Evolutionary conservation across 92 coral and sea anemone species (phyloP).

Genomic region (Porites lobata): DNA sequence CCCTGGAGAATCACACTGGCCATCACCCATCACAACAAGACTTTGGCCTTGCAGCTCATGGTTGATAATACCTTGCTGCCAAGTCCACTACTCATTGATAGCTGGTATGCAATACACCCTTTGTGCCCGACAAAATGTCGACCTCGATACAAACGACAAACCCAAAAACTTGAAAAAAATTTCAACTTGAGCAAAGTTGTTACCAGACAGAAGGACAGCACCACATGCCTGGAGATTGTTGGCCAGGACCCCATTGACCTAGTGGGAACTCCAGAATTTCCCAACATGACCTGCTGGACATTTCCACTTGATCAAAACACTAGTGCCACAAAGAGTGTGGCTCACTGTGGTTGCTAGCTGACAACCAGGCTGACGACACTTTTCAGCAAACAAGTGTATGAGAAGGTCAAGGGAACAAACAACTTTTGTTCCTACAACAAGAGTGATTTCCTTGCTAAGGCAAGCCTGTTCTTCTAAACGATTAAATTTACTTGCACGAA

Average conservation of each 20-base stretch:
- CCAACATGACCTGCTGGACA: slow-evolving; percentile 56
- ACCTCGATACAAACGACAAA: slow-evolving; percentile 45
- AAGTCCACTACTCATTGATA: slow-evolving; percentile 71
- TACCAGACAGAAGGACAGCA: slow-evolving; percentile 60
- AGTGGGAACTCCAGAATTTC: slow-evolving; percentile 57
- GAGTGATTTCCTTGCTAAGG: slow-evolving; percentile 4
- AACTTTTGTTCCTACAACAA: slow-evolving; percentile 19
- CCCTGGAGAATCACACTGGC: slow-evolving; percentile 78
- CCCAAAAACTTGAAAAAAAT: slow-evolving; percentile 58
- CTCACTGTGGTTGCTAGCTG: neutral
- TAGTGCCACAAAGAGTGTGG: slow-evolving; percentile 30
- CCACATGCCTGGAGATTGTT: slow-evolving; percentile 70
- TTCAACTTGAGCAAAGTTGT: slow-evolving; percentile 49
- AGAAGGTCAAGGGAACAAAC: slow-evolving; percentile 38
- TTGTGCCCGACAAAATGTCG: slow-evolving; percentile 55
- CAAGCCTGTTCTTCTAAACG: neutral
- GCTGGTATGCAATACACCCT: slow-evolving; percentile 67
- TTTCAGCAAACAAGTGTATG: slow-evolving; percentile 5
- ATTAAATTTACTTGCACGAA: slow-evolving; percentile 6
- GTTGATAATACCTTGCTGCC: slow-evolving; percentile 46
- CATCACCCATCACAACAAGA: slow-evolving; percentile 70
- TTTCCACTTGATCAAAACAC: slow-evolving; percentile 26
- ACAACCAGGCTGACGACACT: slow-evolving; percentile 22
- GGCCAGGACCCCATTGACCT: slow-evolving; percentile 50
- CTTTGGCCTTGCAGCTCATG: slow-evolving; percentile 43